Conservation (phyloP, 1,140 invertebrate species). For the Varroa destructor region DNA sequence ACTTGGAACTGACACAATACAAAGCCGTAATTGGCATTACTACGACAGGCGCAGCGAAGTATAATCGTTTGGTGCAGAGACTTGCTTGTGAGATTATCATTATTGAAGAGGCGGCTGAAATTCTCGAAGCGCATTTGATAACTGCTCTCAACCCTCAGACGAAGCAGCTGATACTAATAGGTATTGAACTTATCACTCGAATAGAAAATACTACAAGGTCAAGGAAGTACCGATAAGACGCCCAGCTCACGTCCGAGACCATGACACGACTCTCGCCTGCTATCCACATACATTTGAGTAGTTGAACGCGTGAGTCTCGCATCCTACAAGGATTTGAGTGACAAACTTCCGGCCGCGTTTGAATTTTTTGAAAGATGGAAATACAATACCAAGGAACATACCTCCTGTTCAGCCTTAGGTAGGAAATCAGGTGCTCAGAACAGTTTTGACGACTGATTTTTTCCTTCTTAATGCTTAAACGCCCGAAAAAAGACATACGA, state of each 20-base stretch:
- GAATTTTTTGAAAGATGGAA: no score
- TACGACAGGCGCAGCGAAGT: slow-evolving; percentile 57
- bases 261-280: no score
- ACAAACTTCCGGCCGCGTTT: not conserved
- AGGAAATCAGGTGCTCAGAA: no score
- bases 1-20: slow-evolving; percentile 33
- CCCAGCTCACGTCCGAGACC: no score
- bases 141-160: slow-evolving; percentile 53
- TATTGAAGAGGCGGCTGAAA: slow-evolving; percentile 73
- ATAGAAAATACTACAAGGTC: no score
- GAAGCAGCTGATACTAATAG: slow-evolving; percentile 67
- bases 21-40: slow-evolving; percentile 56
- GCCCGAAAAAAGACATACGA: no score
- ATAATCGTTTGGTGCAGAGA: slow-evolving; percentile 49
- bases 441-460: no score
- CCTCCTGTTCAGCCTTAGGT: no score
- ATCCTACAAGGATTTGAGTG: not conserved
- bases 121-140: slow-evolving; percentile 60
- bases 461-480: no score
- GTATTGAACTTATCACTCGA: slow-evolving; percentile 36
- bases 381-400: no score
- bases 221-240: no score
- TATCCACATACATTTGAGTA: no score
- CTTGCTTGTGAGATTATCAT: slow-evolving; percentile 52
- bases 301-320: not conserved